phyloP scores from a whole-genome alignment of 2,888 invertebrate genomes.

The Drosophila pullipes region DNA sequence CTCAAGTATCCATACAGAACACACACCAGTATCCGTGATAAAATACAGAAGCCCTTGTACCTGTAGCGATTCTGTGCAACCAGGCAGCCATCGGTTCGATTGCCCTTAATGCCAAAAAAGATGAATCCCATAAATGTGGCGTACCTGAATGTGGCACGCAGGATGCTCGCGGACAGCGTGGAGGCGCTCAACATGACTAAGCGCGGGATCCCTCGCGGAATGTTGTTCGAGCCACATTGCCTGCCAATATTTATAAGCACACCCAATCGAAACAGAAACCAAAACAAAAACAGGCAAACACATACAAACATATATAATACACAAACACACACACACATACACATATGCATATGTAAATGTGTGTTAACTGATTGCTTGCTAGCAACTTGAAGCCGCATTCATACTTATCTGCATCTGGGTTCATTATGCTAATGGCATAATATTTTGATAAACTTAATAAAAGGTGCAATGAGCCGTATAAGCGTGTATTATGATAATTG shows the following conservation, averaged over 20 bases:
- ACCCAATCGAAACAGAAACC: neutral
- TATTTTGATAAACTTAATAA: constrained; percentile 33
- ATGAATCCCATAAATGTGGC: constrained; percentile 54
- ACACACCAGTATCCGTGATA: constrained; percentile 16
- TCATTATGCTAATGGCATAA: constrained; percentile 59
- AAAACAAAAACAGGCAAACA: neutral
- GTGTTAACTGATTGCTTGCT: constrained; percentile 45
- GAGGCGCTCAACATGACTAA: constrained; percentile 64
- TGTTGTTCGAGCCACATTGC: constrained; percentile 5
- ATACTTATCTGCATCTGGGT: constrained; percentile 36
- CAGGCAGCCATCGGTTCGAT: constrained; percentile 30
- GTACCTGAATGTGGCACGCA: constrained; percentile 46
- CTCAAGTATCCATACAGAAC: constrained; percentile 7
- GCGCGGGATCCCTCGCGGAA: constrained; percentile 13
- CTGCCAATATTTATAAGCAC: constrained; percentile 39
- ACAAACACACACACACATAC: neutral
- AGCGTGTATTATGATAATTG: constrained; percentile 9
- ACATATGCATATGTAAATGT: neutral
- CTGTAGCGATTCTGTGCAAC: constrained; percentile 44
- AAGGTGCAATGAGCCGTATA: neutral
- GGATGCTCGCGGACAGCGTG: constrained; percentile 40
- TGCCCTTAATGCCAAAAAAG: constrained; percentile 44
- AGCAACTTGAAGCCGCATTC: constrained; percentile 6
- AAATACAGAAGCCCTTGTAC: constrained; percentile 55
- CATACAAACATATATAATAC: neutral